Evolutionary conservation across 1,140 invertebrate species (phyloP), one percentile per base, ranked within the genome.

Genomic region (Hyposmocoma kahamanoa): DNA sequence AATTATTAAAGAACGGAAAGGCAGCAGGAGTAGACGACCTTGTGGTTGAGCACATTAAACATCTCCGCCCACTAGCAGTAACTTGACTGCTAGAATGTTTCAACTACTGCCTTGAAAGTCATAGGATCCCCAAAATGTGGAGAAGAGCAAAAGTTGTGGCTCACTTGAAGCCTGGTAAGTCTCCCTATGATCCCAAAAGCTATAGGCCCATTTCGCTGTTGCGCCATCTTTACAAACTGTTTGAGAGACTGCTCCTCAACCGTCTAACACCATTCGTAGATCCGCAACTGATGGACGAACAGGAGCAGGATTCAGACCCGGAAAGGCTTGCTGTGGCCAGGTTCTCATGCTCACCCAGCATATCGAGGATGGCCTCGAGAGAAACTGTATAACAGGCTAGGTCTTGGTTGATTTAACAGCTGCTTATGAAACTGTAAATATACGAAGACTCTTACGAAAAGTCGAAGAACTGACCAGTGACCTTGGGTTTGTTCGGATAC

Each of bases 101-200:
- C n/a, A n/a, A n/a, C n/a, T n/a, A n/a, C n/a, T n/a, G n/a, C n/a
- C n/a, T n/a, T n/a, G n/a, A n/a, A n/a, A n/a, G n/a, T n/a, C n/a
- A n/a, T n/a, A n/a, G n/a, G n/a, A n/a, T n/a, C n/a, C n/a, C n/a
- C n/a, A n/a, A n/a, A n/a, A n/a, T n/a, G n/a, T n/a, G n/a, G n/a
- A n/a, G n/a, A n/a, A n/a, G n/a, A n/a, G n/a, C n/a, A n/a, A n/a
- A n/a, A n/a, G n/a, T n/a, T n/a, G n/a, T n/a, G n/a, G n/a, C n/a
- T n/a, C n/a, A n/a, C n/a, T n/a, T n/a, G n/a, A 48, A 48, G 20
- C 47, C 34, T 4, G 47, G 47, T 1, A 48, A 48, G 22, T n/a
- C 39, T 18, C 20, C 9, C 9, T 11, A 13, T 11, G 17, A 22
- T 13, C 47, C 47, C 17, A 30, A 24, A 15, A 48, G 47, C 21